Conservation (phyloP, 2,888 invertebrate genomes). For the Drosophila pegasa region DNA sequence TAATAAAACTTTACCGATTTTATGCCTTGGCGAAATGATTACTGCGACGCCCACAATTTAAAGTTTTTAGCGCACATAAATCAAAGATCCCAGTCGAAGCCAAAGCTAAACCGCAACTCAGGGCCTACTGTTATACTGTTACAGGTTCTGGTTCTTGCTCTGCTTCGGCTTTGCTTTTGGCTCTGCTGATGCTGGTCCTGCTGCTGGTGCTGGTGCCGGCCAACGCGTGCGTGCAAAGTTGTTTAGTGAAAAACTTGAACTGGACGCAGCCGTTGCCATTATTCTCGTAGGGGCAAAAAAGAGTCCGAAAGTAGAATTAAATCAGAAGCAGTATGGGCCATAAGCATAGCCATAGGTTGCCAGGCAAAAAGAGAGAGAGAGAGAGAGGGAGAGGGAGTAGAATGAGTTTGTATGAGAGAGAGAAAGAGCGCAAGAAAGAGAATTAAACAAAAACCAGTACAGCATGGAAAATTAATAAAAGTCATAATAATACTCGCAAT, state of each 20-base stretch:
- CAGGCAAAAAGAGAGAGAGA: neutral
- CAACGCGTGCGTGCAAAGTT: slow-evolving; percentile 77
- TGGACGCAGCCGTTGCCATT: slow-evolving; percentile 67
- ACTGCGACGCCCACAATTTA: slow-evolving; percentile 64
- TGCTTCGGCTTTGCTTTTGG: slow-evolving; percentile 1
- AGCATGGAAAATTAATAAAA: slow-evolving; percentile 74
- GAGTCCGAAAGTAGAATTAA: slow-evolving; percentile 35
- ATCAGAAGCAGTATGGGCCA: slow-evolving; percentile 39
- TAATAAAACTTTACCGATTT: slow-evolving; percentile 77
- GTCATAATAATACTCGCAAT: slow-evolving; percentile 81
- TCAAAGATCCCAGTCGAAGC: slow-evolving; percentile 51
- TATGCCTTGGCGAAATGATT: slow-evolving; percentile 51
- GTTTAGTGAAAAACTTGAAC: slow-evolving; percentile 77
- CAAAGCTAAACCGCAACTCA: slow-evolving; percentile 53
- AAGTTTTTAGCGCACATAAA: slow-evolving; percentile 73
- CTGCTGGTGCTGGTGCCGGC: slow-evolving; percentile 1
- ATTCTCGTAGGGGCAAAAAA: slow-evolving; percentile 27
- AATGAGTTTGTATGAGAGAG: too few relatives aligned
- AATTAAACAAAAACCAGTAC: slow-evolving; percentile 29
- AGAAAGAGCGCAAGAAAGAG: neutral
- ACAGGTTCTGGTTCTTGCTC: slow-evolving; percentile 6
- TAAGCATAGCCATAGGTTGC: slow-evolving; percentile 26
- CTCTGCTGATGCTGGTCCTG: neutral
- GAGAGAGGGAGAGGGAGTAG: neutral
- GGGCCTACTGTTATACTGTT: slow-evolving; percentile 4